Conservation (phyloP, 2,113 vertebrate genomes). For the Rousettus leschenaultii region DNA sequence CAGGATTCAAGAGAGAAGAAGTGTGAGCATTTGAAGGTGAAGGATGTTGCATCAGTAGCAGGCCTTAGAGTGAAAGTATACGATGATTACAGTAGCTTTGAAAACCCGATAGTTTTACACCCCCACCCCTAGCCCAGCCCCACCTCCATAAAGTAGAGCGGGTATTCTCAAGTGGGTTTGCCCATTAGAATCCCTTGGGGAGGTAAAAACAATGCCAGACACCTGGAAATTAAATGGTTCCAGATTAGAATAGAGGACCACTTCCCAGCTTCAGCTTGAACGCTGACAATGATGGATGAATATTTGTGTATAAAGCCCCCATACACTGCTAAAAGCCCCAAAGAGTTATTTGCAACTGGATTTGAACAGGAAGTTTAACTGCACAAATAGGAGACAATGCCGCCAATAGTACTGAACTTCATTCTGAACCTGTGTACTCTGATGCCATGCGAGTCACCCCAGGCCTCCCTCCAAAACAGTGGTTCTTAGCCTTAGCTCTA, state of each 20-base stretch:
- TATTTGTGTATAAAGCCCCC: background rate
- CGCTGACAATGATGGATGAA: background rate
- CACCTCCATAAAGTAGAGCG: too few relatives aligned
- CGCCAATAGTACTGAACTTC: background rate
- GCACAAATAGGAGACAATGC: background rate
- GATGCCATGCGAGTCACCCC: background rate
- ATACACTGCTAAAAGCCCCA: background rate
- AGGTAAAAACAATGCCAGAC: background rate
- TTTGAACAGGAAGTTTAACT: background rate
- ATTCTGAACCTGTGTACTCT: background rate
- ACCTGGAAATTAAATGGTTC: background rate
- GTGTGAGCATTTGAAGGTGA: background rate
- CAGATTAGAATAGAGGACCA: too few relatives aligned
- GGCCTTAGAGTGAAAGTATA: background rate
- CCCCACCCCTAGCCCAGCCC: too few relatives aligned
- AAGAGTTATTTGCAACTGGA: background rate
- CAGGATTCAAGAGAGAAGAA: background rate
- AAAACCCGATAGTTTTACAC: background rate
- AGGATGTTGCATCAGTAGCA: background rate
- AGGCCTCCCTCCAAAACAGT: background rate
- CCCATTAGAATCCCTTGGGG: background rate
- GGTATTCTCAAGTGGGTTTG: background rate
- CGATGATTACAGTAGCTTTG: background rate
- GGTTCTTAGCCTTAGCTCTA: background rate
- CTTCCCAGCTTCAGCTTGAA: background rate